phyloP scores from a whole-genome alignment of 2,113 vertebrate species.

The Ondatra zibethicus region DNA sequence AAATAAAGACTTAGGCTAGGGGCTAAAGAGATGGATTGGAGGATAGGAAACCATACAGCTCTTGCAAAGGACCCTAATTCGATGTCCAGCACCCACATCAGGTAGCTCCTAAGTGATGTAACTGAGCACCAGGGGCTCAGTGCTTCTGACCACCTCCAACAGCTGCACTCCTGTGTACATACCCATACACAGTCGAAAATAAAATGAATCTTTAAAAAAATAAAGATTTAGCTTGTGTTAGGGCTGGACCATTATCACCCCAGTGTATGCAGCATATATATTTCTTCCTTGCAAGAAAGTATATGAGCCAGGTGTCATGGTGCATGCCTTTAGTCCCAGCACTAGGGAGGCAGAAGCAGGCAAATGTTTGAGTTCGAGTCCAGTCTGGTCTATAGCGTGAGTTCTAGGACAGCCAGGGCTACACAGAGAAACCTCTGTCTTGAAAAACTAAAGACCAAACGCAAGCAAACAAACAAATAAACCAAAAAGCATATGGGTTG shows the following conservation, averaged over 20 bases:
- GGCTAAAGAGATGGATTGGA: background rate
- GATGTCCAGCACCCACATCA: background rate
- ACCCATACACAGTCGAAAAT: background rate
- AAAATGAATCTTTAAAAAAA: background rate
- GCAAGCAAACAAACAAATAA: background rate
- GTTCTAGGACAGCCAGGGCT: background rate
- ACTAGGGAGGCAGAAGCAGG: background rate
- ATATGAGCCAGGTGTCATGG: no score
- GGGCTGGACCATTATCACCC: background rate
- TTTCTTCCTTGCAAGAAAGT: background rate
- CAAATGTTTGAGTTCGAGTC: background rate
- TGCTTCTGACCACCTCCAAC: background rate
- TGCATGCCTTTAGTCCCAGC: background rate
- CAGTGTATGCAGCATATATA: background rate
- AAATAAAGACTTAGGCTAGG: background rate
- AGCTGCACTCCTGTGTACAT: background rate
- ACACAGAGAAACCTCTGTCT: background rate
- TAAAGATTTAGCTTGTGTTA: background rate
- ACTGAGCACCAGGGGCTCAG: background rate
- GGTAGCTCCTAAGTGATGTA: background rate
- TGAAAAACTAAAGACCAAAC: background rate
- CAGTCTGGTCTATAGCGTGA: background rate
- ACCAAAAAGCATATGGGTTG: background rate
- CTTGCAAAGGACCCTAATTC: background rate
- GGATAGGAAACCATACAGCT: no score